Evolutionary conservation across 53 echinoderm and acorn worm species (phyloP).

Genomic region (Echinometra lucunter): DNA sequence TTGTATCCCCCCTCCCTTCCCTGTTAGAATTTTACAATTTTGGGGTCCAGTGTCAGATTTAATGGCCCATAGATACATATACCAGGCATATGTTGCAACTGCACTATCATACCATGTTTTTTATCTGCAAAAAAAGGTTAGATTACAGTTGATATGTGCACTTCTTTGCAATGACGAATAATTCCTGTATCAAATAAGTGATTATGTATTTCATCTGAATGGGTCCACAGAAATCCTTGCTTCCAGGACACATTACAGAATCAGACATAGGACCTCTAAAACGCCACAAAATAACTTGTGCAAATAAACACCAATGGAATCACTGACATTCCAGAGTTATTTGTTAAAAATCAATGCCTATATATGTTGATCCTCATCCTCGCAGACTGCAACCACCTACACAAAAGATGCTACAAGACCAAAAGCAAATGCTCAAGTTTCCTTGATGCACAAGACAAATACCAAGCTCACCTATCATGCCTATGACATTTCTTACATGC

Average conservation of each 20-base stretch:
- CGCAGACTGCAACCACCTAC: not conserved
- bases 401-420: constrained; percentile 49
- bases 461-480: not conserved
- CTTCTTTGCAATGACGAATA: not conserved
- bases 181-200: not conserved
- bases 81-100: too few species aligned
- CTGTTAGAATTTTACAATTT: too few species aligned
- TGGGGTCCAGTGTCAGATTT: too few species aligned
- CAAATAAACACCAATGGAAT: constrained; percentile 46
- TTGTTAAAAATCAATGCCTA: constrained; percentile 46
- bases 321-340: constrained; percentile 43
- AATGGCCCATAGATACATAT: too few species aligned
- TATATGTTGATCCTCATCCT: constrained; percentile 18
- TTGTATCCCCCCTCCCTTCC: too few species aligned
- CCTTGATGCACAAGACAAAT: constrained; percentile 18
- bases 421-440: constrained; percentile 11
- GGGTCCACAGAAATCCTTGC: not conserved
- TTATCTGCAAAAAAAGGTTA: not conserved
- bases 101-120: not conserved
- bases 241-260: constrained; percentile 21
- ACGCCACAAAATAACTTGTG: constrained; percentile 54
- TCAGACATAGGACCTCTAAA: constrained; percentile 41
- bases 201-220: constrained; percentile 9
- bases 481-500: constrained; percentile 14
- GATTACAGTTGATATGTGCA: not conserved